Base-by-base conservation (phyloP, 2,113 vertebrate genomes). In the Plecotus auritus region DNA sequence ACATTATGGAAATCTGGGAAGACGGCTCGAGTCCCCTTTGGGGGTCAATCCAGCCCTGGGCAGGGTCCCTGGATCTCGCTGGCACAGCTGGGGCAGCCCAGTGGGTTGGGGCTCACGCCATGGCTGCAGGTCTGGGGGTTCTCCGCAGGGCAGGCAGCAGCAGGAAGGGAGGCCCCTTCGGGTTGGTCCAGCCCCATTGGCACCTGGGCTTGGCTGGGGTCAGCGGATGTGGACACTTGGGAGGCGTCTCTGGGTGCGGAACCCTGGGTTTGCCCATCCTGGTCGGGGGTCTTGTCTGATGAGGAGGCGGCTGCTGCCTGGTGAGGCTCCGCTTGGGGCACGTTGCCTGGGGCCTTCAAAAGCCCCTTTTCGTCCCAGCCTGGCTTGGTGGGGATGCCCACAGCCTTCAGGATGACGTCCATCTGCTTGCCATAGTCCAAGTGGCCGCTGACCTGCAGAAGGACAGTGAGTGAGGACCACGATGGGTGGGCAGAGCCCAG, bases 341-440 rank as follows among this genome's bases (percentile, higher is more conserved):
- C 95, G 92, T 77, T 90, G 87, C 82, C 96, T 37, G 88, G 87
- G 14, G 96, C 96, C 14, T 95, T 66, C 10, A 95, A 14, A 9
- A 97, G 96, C 47, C 98, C 98, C 70, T 97, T 98, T 67, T 98
- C 98, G 0, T 30, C 96, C 97, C 30, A 45, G 91, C 9, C 35
- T 7, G 93, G 88, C 96, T 96, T 99, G 94, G 99, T 99, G 84
- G 97, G 99, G 88, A 99, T 86, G 64, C 99, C 99, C 69, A 99
- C 99, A 0, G 99, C 98, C 95, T 99, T 99, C 28, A 99, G 98
- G 97, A 99, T 99, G 0, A 97, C 98, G 84, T 99, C 99, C 99
- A 99, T 99, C 97, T 99, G 99, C 98, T 98, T 99, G 99, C 99
- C 99, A 64, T 99, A 99, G 98, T 99, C 99, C 98, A 99, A 96